Percentiles rank a stretch among this genome's conserved stretches.
Conservation (phyloP, 1,140 invertebrate species). For the Araneus ventricosus region DNA sequence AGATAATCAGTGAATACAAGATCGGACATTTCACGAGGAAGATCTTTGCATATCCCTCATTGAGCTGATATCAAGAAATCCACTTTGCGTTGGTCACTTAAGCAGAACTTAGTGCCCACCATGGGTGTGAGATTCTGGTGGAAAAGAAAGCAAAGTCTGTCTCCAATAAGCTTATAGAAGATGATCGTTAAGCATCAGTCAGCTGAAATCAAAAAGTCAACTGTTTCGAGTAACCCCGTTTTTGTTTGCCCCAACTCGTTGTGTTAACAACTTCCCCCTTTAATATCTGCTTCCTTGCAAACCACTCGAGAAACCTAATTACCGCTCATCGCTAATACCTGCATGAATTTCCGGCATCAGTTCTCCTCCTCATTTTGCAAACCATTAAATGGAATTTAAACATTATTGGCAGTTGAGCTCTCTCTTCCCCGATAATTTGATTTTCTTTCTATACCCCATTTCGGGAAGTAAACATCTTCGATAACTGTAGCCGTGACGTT, state of each 20-base stretch:
- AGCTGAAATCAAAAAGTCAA: no score
- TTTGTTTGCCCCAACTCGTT: background rate
- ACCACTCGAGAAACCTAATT: conserved; percentile 20
- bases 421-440: conserved; percentile 40
- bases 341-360: background rate
- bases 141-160: no score
- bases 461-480: conserved; percentile 55
- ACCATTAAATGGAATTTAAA: conserved; percentile 49
- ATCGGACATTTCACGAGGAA: no score
- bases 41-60: no score
- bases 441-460: conserved; percentile 50
- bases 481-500: conserved; percentile 54
- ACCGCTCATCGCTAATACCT: background rate
- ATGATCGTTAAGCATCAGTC: no score
- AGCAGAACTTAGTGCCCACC: no score
- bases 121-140: no score
- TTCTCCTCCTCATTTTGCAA: conserved; percentile 31
- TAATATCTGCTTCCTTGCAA: background rate
- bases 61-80: no score
- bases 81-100: no score
- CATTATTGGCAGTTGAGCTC: conserved; percentile 43
- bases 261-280: background rate
- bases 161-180: no score
- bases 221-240: no score
- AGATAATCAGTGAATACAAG: no score